Base-by-base conservation (phyloP, 1,140 invertebrate species). In the Leptinotarsa undecemlineata region DNA sequence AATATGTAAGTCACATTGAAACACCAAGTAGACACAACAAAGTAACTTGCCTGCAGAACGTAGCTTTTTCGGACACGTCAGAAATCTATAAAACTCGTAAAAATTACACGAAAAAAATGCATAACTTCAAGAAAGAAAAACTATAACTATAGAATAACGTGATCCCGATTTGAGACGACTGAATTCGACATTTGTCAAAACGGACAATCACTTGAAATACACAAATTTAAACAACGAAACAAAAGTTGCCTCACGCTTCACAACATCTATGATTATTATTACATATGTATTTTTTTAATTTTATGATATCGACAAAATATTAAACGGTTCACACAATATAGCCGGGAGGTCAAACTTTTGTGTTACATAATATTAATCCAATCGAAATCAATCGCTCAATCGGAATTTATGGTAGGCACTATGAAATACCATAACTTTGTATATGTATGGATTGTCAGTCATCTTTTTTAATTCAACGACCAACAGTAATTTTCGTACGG, bases 371-470 rank as follows among this genome's bases (percentile, higher is more conserved):
- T 74, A 42, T 51, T 64, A 76, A 68, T 60, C 51, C n/a, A n/a
- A 70, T 70, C 68, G 57, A 70, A 70, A 23, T 70, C 68, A 70
- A 60, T 70, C 48, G 47, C 48, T 70, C 48, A 20, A 21, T 48
- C 48, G 21, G 68, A 48, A 57, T 19, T 70, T 57, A 67, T 72
- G 74, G 73, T 77, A 79, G 78, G 78, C 78, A 79, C 78, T 79
- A 79, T 77, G 73, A 68, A 72, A 79, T 78, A 76, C 74, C 74
- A 77, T 79, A 74, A 78, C 74, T 76, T 76, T 74, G 74, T 68
- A 71, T 71, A 62, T 74, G 51, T 73, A 73, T 73, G 72, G 66
- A 57, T 74, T 68, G 73, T 74, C 66, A 68, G 68, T 74, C 67
- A 70, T 15, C 4, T 57, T 57, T 57, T 57, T 57, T 57, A 19